These are phyloP conservation scores for Hippoglossus stenolepis DNA, from an alignment of 2,113 vertebrate species.

Conservation along the genomic window DNA sequence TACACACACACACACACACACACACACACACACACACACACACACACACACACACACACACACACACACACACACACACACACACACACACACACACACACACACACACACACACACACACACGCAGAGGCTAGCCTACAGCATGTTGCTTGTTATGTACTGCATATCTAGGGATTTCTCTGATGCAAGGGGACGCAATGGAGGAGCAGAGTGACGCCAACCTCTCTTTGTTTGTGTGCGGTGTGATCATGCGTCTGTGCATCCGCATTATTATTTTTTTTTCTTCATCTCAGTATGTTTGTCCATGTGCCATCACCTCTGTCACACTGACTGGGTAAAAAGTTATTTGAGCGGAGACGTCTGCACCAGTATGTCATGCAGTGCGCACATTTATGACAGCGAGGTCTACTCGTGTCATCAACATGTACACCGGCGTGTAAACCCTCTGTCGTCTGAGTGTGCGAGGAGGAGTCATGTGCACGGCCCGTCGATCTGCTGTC, in stretches of 20 bases:
- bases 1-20: no score
- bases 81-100: not conserved
- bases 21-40: no score
- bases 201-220: constrained; percentile 79
- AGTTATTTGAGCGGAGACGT: constrained; percentile 24
- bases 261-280: constrained; percentile 25
- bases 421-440: not conserved
- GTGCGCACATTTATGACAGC: constrained; percentile 32
- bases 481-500: constrained; percentile 73
- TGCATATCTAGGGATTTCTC: constrained; percentile 80
- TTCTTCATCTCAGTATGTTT: constrained; percentile 22
- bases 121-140: constrained; percentile 37
- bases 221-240: constrained; percentile 59
- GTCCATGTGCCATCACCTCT: constrained; percentile 50
- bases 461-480: constrained; percentile 16
- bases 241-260: constrained; percentile 47
- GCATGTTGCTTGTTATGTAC: constrained; percentile 66
- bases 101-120: not conserved
- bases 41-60: no score
- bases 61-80: no score
- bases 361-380: constrained; percentile 35
- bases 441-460: constrained; percentile 24
- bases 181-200: constrained; percentile 87
- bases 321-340: constrained; percentile 43
- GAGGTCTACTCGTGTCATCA: constrained; percentile 14